Evolutionary conservation across 2,113 vertebrate genomes (phyloP).

Genomic region (Neogobius melanostomus): DNA sequence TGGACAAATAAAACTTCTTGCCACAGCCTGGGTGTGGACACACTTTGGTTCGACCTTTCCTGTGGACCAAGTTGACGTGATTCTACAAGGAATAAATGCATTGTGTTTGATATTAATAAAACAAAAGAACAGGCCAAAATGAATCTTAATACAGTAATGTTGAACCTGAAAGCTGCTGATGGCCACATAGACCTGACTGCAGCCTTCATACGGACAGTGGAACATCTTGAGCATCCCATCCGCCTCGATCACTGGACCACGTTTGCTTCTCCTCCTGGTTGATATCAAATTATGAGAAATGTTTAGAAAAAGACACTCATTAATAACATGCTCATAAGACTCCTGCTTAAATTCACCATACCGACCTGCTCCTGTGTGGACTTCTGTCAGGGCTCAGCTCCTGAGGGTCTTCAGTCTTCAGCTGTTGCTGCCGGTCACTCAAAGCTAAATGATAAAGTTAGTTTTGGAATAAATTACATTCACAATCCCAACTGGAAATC

Average conservation of each 20-base stretch:
- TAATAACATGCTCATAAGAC: constrained; percentile 13
- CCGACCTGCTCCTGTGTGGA: constrained; percentile 71
- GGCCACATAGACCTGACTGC: constrained; percentile 88
- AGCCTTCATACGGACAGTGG: constrained; percentile 89
- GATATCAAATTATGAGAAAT: too few species aligned
- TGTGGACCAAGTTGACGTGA: constrained; percentile 89
- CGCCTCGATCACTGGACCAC: constrained; percentile 79
- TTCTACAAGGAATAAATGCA: constrained; percentile 71
- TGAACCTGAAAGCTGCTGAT: constrained; percentile 91
- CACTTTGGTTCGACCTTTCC: constrained; percentile 89
- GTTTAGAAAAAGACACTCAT: too few species aligned
- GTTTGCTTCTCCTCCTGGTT: constrained; percentile 74
- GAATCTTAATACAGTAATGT: background rate
- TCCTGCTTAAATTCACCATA: constrained; percentile 22
- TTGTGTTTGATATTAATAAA: background rate
- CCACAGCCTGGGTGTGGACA: constrained; percentile 91
- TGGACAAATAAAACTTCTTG: constrained; percentile 91
- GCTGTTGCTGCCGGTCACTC: constrained; percentile 66
- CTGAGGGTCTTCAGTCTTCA: constrained; percentile 52
- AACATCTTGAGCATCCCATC: constrained; percentile 91
- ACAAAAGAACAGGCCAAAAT: background rate
- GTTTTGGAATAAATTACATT: background rate
- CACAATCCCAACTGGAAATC: too few species aligned
- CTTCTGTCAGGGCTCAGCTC: constrained; percentile 49
- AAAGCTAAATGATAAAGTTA: constrained; percentile 51